Base-by-base conservation (phyloP, 2,113 vertebrate genomes). In the Callopanchax toddi region DNA sequence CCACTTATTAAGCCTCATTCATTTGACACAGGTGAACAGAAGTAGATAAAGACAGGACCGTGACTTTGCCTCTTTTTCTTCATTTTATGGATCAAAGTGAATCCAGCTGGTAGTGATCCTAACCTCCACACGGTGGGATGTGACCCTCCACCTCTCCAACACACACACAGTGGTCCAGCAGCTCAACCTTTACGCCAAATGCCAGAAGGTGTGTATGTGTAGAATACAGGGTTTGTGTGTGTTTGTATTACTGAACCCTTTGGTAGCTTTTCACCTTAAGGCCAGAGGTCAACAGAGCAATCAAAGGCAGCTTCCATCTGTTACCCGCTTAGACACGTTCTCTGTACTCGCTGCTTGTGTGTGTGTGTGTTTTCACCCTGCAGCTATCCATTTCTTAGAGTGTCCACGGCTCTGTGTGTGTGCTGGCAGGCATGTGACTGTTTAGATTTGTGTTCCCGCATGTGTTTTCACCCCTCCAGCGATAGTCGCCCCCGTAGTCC, bases 231-330 rank as follows among this genome's bases (percentile, higher is more conserved):
- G 26, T 52, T 23, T 37, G 76, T 71, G 69, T 75, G 64, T 75
- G 65, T 86, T 78, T 84, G 74, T 59, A 60, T 79, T 68, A 39
- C 68, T 76, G 79, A 84, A 79, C 76, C 65, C 63, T 78, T 81
- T 23, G 60, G 85, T 85, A 75, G 78, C 87, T 87, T 83, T 89
- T 89, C 81, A 85, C 84, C 83, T 84, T 51, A 2, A 83, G 91
- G 89, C 91, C 87, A 90, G 42, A 81, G 87, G 87, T 92, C 87
- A 91, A 87, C 55, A 13, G 71, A 87, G 85, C 86, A 90, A 89
- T 92, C 91, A 91, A 92, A 88, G 65, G 77, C 79, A 63, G 84
- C 82, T 89, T 87, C 88, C 87, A 85, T 90, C 84, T 84, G 86
- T 78, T 82, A 71, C 64, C 71, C 11, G 74, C 85, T 80, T 76